Evolutionary conservation across 2,888 invertebrate species (phyloP).

Genomic region (Copidosoma aretas): DNA sequence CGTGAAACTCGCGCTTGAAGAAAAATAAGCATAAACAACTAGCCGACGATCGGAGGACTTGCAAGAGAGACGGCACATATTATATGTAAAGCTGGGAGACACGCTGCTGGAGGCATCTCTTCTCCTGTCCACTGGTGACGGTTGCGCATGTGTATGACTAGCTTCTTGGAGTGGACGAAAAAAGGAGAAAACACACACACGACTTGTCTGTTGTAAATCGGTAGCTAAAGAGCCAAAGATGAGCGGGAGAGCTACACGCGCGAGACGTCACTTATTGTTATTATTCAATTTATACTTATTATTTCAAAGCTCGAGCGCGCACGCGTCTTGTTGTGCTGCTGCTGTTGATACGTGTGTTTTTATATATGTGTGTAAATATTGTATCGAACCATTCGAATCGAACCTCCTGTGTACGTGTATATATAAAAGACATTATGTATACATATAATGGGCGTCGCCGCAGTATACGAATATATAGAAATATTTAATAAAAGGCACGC

Average conservation of each 20-base stretch:
- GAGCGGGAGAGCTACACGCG: slow-evolving; percentile 3
- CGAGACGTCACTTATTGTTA: slow-evolving; percentile 11
- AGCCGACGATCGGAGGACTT: slow-evolving; percentile 37
- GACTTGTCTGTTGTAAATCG: slow-evolving; percentile 10
- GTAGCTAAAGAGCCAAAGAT: slow-evolving; percentile 8
- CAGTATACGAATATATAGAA: slow-evolving; percentile 28
- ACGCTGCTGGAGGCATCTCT: too few relatives aligned
- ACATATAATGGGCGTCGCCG: slow-evolving; percentile 33
- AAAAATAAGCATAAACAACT: slow-evolving; percentile 11
- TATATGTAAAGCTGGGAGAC: too few relatives aligned
- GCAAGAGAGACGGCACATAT: slow-evolving; percentile 17
- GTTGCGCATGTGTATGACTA: too few relatives aligned
- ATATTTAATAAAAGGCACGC: slow-evolving; percentile 7
- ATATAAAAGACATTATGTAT: slow-evolving; percentile 16
- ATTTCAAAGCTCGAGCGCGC: background rate
- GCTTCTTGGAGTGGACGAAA: too few relatives aligned
- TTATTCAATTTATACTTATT: slow-evolving; percentile 24
- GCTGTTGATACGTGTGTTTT: too few relatives aligned
- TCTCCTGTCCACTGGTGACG: too few relatives aligned
- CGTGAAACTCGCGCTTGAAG: background rate
- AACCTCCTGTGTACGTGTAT: slow-evolving; percentile 13
- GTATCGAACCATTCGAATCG: too few relatives aligned
- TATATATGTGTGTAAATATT: slow-evolving; percentile 10
- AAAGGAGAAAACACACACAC: background rate
- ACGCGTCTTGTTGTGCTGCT: background rate